phyloP scores from a whole-genome alignment of 2,113 vertebrate genomes.

The Gymnocephalus cernua region DNA sequence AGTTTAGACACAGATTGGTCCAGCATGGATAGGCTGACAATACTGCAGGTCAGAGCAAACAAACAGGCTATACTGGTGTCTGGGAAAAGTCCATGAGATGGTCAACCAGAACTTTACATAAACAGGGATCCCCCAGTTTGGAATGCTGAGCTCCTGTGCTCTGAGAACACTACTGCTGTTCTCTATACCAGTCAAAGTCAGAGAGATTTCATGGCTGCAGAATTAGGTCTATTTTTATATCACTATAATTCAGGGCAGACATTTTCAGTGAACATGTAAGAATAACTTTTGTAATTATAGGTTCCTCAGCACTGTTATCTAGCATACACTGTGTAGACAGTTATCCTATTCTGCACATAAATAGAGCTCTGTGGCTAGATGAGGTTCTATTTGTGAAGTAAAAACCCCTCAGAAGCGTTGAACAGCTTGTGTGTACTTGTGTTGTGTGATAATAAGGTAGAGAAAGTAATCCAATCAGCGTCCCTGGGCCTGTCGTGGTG shows the following conservation, averaged over 20 bases:
- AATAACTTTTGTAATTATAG: conserved; percentile 28
- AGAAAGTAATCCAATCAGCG: conserved; percentile 38
- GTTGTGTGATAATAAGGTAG: conserved; percentile 19
- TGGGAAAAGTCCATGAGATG: conserved; percentile 1
- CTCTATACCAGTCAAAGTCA: background rate
- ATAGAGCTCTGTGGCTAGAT: background rate
- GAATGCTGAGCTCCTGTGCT: conserved; percentile 12
- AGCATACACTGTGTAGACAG: background rate
- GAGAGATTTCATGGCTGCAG: background rate
- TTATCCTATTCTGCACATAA: background rate
- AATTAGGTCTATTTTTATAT: conserved; percentile 4
- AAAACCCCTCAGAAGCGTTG: background rate
- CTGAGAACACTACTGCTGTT: background rate
- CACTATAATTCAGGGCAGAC: background rate
- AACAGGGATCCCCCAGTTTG: background rate
- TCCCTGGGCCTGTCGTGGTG: conserved; percentile 44
- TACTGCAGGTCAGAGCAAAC: background rate
- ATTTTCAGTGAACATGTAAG: background rate
- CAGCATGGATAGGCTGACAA: background rate
- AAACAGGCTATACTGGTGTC: background rate
- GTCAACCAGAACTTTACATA: conserved; percentile 5
- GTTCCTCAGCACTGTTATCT: background rate
- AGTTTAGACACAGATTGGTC: background rate
- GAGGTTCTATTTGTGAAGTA: background rate
- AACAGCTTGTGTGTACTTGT: conserved; percentile 9